Conservation (phyloP, 2,888 invertebrate genomes). For the Trissolcus brochymenae region DNA sequence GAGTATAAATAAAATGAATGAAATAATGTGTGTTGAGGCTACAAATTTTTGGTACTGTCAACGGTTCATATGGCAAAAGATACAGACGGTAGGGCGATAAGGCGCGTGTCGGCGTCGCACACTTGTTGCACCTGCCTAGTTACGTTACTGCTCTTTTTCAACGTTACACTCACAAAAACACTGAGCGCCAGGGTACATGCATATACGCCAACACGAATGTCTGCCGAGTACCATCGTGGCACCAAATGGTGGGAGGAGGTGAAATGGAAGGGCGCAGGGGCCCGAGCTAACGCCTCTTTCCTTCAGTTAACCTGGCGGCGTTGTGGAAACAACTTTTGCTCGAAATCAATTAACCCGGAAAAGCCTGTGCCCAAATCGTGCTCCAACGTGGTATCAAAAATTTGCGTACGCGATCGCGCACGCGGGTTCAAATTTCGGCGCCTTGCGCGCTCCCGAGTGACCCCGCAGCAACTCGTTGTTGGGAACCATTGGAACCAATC, state of each 20-base stretch:
- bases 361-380: conserved; percentile 37
- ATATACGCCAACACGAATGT: conserved; percentile 19
- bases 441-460: conserved; percentile 22
- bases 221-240: conserved; percentile 29
- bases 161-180: conserved; percentile 27
- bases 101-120: conserved; percentile 22
- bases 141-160: conserved; percentile 53
- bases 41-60: not conserved
- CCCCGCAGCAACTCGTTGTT: conserved; percentile 5
- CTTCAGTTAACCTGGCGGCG: conserved; percentile 71
- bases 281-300: conserved; percentile 56
- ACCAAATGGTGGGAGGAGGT: conserved; percentile 43
- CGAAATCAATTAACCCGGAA: conserved; percentile 48
- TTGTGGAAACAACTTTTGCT: conserved; percentile 64
- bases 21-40: too few relatives aligned
- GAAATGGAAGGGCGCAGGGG: conserved; percentile 56
- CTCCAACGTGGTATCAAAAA: conserved; percentile 23
- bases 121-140: conserved; percentile 53
- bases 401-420: conserved; percentile 13
- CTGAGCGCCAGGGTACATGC: conserved; percentile 2
- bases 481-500: conserved; percentile 20
- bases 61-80: not conserved
- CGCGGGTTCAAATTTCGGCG: conserved; percentile 42
- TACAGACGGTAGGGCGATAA: not conserved
- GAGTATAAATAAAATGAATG: too few relatives aligned